Percentiles rank a stretch among this genome's conserved stretches.
Evolutionary conservation across 2,888 invertebrate genomes (phyloP).

Genomic region (Gari tellinella): DNA sequence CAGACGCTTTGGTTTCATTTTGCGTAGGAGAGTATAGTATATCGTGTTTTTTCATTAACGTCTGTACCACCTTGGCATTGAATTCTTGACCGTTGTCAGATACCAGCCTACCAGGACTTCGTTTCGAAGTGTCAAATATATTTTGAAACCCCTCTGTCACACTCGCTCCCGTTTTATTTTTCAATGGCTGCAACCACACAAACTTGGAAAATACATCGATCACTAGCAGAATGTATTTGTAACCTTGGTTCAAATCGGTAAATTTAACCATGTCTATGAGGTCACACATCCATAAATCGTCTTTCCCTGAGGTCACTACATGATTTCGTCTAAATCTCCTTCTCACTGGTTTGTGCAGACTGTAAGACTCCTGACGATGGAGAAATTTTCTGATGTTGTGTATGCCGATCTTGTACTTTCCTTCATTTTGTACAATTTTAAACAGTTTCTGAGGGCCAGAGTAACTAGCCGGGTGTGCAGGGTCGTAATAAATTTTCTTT

Average conservation of each 20-base stretch:
- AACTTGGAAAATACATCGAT: conserved; percentile 8
- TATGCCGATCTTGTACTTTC: conserved; percentile 50
- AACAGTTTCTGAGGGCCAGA: too few species aligned
- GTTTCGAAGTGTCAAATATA: too few species aligned
- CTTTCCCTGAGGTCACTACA: conserved; percentile 44
- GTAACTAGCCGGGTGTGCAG: too few species aligned
- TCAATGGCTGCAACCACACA: conserved; percentile 7
- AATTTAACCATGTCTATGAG: conserved; percentile 22
- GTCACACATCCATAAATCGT: conserved; percentile 53
- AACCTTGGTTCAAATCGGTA: neutral
- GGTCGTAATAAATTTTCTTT: conserved; percentile 37
- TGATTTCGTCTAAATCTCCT: conserved; percentile 40
- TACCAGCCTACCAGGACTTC: too few species aligned
- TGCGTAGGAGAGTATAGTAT: conserved; percentile 25
- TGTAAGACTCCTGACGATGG: conserved; percentile 51
- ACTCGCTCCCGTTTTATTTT: conserved; percentile 3
- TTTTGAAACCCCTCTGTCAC: neutral
- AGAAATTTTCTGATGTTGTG: conserved; percentile 48
- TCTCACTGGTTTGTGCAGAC: conserved; percentile 41
- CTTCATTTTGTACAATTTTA: too few species aligned
- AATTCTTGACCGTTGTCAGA: conserved; percentile 24
- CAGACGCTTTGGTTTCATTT: conserved; percentile 33
- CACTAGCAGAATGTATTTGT: neutral
- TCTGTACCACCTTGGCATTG: conserved; percentile 24
- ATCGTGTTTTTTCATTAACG: conserved; percentile 11